These are phyloP conservation scores for Morone saxatilis DNA, from an alignment of 2,113 vertebrate species.

Conservation along the genomic window DNA sequence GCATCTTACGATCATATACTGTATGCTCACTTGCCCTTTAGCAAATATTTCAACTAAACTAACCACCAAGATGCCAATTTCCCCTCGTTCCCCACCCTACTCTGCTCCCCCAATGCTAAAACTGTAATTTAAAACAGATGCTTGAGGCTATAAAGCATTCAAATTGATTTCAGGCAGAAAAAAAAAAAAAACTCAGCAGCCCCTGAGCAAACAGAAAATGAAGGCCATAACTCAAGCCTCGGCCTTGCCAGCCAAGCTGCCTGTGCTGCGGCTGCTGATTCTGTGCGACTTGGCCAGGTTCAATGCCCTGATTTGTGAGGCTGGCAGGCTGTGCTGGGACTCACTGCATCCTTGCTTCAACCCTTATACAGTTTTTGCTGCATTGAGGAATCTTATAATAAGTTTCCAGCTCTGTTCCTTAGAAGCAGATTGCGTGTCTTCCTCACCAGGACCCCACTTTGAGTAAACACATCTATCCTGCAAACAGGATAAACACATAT, in stretches of 20 bases:
- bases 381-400: conserved; percentile 26
- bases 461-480: conserved; percentile 17
- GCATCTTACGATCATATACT: not conserved
- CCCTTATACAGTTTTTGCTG: conserved; percentile 39
- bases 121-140: conserved; percentile 68
- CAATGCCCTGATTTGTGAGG: conserved; percentile 64
- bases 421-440: not conserved
- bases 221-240: conserved; percentile 76
- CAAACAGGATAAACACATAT: conserved; percentile 24
- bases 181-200: conserved; percentile 19
- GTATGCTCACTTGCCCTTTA: conserved; percentile 25
- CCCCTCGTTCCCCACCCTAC: conserved; percentile 8
- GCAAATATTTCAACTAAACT: conserved; percentile 39
- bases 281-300: conserved; percentile 45
- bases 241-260: conserved; percentile 48
- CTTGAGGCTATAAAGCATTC: conserved; percentile 65
- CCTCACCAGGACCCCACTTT: not conserved
- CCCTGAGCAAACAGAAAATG: conserved; percentile 71
- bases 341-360: conserved; percentile 27
- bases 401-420: conserved; percentile 13
- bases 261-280: conserved; percentile 59
- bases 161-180: conserved; percentile 60
- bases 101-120: conserved; percentile 37
- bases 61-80: conserved; percentile 40
- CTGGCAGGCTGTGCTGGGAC: conserved; percentile 32